phyloP scores from a whole-genome alignment of 1,140 invertebrate species.

The Rhyacophila brunnea region DNA sequence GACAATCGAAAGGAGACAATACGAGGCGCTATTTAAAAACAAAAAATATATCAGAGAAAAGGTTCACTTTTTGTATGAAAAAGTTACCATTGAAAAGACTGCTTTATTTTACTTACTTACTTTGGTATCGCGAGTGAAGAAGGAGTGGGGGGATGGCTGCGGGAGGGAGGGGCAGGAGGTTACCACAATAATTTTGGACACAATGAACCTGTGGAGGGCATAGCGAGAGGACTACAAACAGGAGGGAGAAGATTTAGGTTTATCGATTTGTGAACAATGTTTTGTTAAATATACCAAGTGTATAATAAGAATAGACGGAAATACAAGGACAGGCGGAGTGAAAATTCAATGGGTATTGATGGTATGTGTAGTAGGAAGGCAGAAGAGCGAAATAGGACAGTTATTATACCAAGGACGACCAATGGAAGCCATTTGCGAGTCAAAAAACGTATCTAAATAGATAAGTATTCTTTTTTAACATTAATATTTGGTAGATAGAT shows the following conservation, averaged over 20 bases:
- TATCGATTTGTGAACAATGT: constrained; percentile 19
- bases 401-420: too few relatives aligned
- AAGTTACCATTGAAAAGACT: constrained; percentile 36
- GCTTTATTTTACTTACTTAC: constrained; percentile 30
- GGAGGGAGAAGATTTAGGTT: constrained; percentile 23
- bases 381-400: too few relatives aligned
- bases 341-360: too few relatives aligned
- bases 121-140: background rate
- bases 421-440: too few relatives aligned
- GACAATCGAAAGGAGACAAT: constrained; percentile 37
- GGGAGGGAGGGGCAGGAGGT: background rate
- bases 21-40: constrained; percentile 36
- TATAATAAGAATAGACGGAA: too few relatives aligned
- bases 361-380: too few relatives aligned
- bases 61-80: constrained; percentile 36
- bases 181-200: constrained; percentile 33
- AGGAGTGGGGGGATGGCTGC: constrained; percentile 1
- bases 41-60: constrained; percentile 35
- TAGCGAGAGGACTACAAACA: background rate
- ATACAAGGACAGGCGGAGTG: too few relatives aligned
- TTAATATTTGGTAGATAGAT: too few relatives aligned
- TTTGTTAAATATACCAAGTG: too few relatives aligned
- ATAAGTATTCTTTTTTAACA: too few relatives aligned
- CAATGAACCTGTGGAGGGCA: constrained; percentile 25
- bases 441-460: too few relatives aligned